Base-by-base conservation (phyloP, 2,888 invertebrate species). In the Megamerina dolium region DNA sequence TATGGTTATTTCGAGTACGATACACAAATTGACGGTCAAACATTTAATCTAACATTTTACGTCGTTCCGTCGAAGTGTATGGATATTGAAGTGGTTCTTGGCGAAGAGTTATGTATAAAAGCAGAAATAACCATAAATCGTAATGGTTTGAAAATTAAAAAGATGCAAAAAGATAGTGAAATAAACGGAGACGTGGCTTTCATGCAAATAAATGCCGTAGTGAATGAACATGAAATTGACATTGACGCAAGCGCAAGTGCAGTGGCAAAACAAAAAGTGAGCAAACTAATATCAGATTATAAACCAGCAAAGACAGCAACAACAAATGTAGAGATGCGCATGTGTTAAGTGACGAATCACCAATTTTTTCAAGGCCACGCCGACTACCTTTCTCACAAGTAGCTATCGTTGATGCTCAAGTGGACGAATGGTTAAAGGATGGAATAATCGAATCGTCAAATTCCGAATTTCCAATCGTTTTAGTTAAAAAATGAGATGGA, bases 401-500 rank as follows among this genome's bases (percentile, higher is more conserved):
- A 26, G 13, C 5, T 9, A 35, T 46, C 2, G 39, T 42, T 9
- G 39, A 46, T n/a, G 20, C 18, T 3, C 42, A 43, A 43, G 33
- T 45, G 3, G 37, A 26, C 17, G 32, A 16, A 32, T 32, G 32
- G 32, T 16, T 32, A 32, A 32, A 32, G 32, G 32, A 6, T 13
- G 32, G 32, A 14, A 32, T 32, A n/a, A 32, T 32, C 16, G 32
- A 32, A 32, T 14, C 30, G 14, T 30, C 30, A 30, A 30, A 30
- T 12, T 30, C 30, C 30, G 30, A 30, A 5, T 30, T 32, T 32
- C 8, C 32, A 18, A 37, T 47, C 23, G 47, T 45, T 2, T 20
- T 47, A 35, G 40, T 36, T 23, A 61, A 62, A 36, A 61, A 58
- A 41, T 48, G 57, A 20, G 26, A 41, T 12, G 44, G 46, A 3